phyloP scores from a whole-genome alignment of 2,113 vertebrate genomes.

The Craseonycteris thonglongyai region DNA sequence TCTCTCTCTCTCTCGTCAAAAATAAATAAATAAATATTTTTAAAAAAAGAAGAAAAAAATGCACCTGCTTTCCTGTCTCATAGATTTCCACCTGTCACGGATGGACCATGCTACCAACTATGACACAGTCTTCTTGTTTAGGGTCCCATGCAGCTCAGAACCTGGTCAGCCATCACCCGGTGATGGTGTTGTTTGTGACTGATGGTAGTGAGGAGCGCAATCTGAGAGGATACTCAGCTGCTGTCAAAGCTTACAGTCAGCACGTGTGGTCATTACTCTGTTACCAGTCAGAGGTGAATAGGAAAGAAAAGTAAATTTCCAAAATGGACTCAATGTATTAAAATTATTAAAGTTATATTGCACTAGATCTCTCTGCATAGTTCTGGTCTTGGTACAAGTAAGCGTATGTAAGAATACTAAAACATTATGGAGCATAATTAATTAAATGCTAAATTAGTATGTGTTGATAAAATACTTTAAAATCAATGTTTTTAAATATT shows the following conservation, averaged over 20 bases:
- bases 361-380: not conserved
- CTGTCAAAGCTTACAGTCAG: too few species aligned
- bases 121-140: conserved; percentile 86
- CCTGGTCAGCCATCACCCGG: conserved; percentile 83
- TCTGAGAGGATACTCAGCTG: too few species aligned
- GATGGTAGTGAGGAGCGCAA: too few species aligned
- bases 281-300: too few species aligned
- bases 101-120: conserved; percentile 82
- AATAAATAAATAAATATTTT: too few species aligned
- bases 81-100: conserved; percentile 82
- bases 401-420: not conserved
- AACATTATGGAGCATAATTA: not conserved
- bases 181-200: conserved; percentile 82
- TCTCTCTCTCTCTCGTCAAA: too few species aligned
- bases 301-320: conserved; percentile 8
- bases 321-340: conserved; percentile 15
- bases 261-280: too few species aligned
- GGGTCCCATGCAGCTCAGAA: conserved; percentile 91
- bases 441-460: not conserved
- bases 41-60: too few species aligned
- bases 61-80: conserved; percentile 76
- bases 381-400: not conserved
- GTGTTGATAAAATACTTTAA: not conserved
- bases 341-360: not conserved
- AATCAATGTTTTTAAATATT: not conserved